phyloP scores from a whole-genome alignment of 2,888 invertebrate genomes.

The Prosopocoilus inquinatus region DNA sequence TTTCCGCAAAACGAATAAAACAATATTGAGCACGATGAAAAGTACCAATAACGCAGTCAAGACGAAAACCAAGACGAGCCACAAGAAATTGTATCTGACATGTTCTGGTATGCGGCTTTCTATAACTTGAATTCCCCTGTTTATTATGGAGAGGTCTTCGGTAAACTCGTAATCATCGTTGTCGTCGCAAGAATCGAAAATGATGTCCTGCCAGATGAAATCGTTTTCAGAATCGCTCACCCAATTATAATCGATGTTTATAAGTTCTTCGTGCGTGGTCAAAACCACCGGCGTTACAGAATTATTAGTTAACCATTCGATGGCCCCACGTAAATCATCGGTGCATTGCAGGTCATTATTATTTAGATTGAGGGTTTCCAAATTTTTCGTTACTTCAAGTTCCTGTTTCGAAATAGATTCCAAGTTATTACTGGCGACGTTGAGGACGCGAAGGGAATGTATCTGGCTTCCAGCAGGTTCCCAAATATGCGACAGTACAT shows the following conservation, averaged over 20 bases:
- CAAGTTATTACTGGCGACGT: constrained; percentile 57
- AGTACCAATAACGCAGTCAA: constrained; percentile 57
- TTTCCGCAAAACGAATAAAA: constrained; percentile 41
- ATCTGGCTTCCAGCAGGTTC: constrained; percentile 33
- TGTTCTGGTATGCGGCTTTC: constrained; percentile 4
- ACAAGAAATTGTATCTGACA: constrained; percentile 48
- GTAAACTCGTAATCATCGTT: constrained; percentile 45
- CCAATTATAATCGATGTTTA: constrained; percentile 33
- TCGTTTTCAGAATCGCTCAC: constrained; percentile 34
- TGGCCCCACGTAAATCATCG: constrained; percentile 64
- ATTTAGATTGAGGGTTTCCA: constrained; percentile 61
- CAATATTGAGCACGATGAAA: constrained; percentile 50
- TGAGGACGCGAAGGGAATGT: constrained; percentile 49
- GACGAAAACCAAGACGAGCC: constrained; percentile 60
- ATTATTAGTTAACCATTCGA: constrained; percentile 61
- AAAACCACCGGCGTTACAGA: constrained; percentile 56
- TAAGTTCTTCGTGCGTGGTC: constrained; percentile 34
- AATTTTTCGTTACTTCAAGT: constrained; percentile 57
- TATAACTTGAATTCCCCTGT: background rate
- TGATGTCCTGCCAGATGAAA: constrained; percentile 24
- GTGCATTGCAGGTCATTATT: constrained; percentile 69
- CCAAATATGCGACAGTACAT: constrained; percentile 66
- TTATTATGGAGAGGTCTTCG: constrained; percentile 33
- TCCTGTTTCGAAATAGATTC: constrained; percentile 59
- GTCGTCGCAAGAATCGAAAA: constrained; percentile 41